Base-by-base conservation (phyloP, 1,140 invertebrate genomes). In the Limonius californicus region DNA sequence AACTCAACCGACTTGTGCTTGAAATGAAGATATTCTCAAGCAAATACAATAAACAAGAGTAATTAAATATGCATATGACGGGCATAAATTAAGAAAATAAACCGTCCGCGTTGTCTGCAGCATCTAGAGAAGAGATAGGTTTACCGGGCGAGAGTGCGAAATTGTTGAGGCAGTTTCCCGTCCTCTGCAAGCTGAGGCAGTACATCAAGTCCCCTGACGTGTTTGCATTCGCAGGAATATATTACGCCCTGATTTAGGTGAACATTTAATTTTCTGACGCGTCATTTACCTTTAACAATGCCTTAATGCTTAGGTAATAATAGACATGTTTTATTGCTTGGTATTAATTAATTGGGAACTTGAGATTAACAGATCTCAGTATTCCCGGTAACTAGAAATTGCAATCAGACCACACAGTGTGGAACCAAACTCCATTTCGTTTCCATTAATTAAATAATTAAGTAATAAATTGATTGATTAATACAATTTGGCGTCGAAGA, bases 211-310 rank as follows among this genome's bases (percentile, higher is more conserved):
- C 45, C 16, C 45, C 16, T 21, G 45, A 50, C 45, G 45, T 50
- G 45, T 50, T 50, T 50, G 45, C 45, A 50, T 50, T 50, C 45
- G 15, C n/a, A 50, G 45, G 45, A 50, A 50, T 50, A 50, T 50
- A 50, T 50, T 50, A 50, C 16, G 16, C 15, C 2, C 8, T 50
- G 45, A 50, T 50, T 50, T 50, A 50, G 45, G 20, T 19, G 45
- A 50, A 21, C 45, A 50, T 50, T 50, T 50, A 50, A 50, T 50
- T 50, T 50, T 50, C 45, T 50, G 45, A 50, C 45, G 45, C 45
- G 16, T 50, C 45, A 19, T 50, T 50, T 50, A 50, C 14, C 16
- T 50, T 50, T 50, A 50, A 50, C 45, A 19, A 21, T 50, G 16
- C 45, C 20, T 16, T 50, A 50, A 21, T 50, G 45, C 9, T 21